These are phyloP conservation scores for Serranus cabrilla DNA, from an alignment of 2,797 vertebrate species.

Conservation along the genomic window DNA sequence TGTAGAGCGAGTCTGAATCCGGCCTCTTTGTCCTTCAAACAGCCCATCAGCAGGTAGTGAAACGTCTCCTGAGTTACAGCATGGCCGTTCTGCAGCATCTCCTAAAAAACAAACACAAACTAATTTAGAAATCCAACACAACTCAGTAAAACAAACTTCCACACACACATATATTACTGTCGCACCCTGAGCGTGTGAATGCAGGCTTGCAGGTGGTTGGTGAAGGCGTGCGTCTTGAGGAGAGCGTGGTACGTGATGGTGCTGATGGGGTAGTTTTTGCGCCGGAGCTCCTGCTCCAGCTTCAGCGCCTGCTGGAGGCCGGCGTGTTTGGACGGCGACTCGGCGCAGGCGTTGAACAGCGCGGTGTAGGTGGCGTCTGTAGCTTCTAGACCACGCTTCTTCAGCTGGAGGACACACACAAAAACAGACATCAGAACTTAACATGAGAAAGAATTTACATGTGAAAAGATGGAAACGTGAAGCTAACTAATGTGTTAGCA, in stretches of 20 bases:
- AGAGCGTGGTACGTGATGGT: slow-evolving; percentile 91
- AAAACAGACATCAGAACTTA: not conserved
- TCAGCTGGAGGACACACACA: slow-evolving; percentile 88
- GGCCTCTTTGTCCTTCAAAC: slow-evolving; percentile 88
- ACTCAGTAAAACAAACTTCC: too few relatives aligned
- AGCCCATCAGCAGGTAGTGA: slow-evolving; percentile 93
- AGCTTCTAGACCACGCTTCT: slow-evolving; percentile 90
- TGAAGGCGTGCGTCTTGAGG: slow-evolving; percentile 90
- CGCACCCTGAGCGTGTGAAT: slow-evolving; percentile 90
- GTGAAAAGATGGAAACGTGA: too few relatives aligned
- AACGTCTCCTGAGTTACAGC: slow-evolving; percentile 90
- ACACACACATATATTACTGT: not conserved
- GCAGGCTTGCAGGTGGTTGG: slow-evolving; percentile 90
- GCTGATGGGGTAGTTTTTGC: slow-evolving; percentile 87
- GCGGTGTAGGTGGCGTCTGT: slow-evolving; percentile 93
- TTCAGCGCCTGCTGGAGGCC: slow-evolving; percentile 91
- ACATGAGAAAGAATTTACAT: too few relatives aligned
- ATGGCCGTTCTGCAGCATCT: slow-evolving; percentile 91
- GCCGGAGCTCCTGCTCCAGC: slow-evolving; percentile 89
- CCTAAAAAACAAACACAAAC: slow-evolving; percentile 80
- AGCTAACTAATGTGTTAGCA: too few relatives aligned
- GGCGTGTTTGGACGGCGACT: slow-evolving; percentile 88
- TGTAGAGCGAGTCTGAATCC: slow-evolving; percentile 93
- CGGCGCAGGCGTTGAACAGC: slow-evolving; percentile 94
- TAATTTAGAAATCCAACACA: not conserved